These are phyloP conservation scores for Ypsolopha scabrella DNA, from an alignment of 2,888 invertebrate species.

Conservation along the genomic window DNA sequence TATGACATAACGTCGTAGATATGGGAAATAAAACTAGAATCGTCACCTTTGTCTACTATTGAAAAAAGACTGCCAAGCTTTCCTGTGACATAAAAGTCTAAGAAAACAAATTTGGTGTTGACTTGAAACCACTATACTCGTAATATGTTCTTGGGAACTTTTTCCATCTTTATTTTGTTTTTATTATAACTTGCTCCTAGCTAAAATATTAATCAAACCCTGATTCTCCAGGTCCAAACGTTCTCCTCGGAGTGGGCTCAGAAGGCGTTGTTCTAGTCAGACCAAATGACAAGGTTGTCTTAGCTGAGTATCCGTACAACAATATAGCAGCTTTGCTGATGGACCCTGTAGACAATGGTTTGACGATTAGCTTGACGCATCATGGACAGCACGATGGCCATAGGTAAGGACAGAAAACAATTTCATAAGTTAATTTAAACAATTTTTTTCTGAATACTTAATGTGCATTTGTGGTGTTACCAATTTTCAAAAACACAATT, in stretches of 20 bases:
- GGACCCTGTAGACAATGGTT: conserved; percentile 92
- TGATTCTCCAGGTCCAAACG: conserved; percentile 43
- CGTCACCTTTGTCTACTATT: too few relatives aligned
- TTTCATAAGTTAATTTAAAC: too few relatives aligned
- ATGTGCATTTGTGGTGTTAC: too few relatives aligned
- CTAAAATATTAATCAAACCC: background rate
- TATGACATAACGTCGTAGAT: too few relatives aligned
- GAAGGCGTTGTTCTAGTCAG: conserved; percentile 93
- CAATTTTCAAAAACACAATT: too few relatives aligned
- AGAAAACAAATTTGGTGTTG: too few relatives aligned
- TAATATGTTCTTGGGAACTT: too few relatives aligned
- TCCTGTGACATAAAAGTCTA: too few relatives aligned
- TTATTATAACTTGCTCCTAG: conserved; percentile 2
- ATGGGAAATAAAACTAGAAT: too few relatives aligned
- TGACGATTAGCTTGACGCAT: conserved; percentile 88
- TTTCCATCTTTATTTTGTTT: too few relatives aligned
- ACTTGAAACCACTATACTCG: too few relatives aligned
- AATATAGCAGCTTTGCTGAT: conserved; percentile 93
- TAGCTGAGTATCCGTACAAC: conserved; percentile 90
- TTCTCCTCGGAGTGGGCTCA: conserved; percentile 88
- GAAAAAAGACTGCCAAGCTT: too few relatives aligned
- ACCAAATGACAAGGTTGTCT: conserved; percentile 90
- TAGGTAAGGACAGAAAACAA: conserved; percentile 26
- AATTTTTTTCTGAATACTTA: background rate
- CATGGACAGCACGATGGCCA: conserved; percentile 71